Evolutionary conservation across 2,888 invertebrate genomes (phyloP).

Genomic region (Drosophila eohydei): DNA sequence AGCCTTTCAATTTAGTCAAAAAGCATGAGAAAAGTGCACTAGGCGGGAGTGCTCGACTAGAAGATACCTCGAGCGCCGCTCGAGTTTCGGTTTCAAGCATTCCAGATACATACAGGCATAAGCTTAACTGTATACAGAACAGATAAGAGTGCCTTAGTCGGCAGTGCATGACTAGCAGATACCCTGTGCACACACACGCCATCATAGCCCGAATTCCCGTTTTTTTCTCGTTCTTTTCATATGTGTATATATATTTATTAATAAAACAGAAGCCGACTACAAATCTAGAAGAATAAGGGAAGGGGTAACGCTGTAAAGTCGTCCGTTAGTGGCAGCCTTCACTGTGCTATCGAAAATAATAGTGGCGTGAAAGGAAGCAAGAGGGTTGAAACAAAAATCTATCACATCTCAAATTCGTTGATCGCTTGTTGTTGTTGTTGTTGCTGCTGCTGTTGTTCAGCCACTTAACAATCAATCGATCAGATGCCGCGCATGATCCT

Average conservation of each 20-base stretch:
- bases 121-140: too few relatives aligned
- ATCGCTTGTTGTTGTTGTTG: not conserved
- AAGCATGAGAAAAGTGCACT: too few relatives aligned
- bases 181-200: too few relatives aligned
- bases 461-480: constrained; percentile 59
- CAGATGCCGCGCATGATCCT: constrained; percentile 75
- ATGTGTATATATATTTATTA: constrained; percentile 6
- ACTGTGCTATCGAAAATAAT: constrained; percentile 3
- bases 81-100: too few relatives aligned
- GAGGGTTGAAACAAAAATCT: constrained; percentile 4
- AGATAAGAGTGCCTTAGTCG: too few relatives aligned
- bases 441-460: not conserved
- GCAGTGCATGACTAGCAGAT: too few relatives aligned
- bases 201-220: too few relatives aligned
- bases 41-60: too few relatives aligned
- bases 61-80: too few relatives aligned
- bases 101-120: too few relatives aligned
- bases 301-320: not conserved
- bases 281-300: not conserved
- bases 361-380: not conserved
- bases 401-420: constrained; percentile 44
- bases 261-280: constrained; percentile 6
- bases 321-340: not conserved
- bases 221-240: not conserved
- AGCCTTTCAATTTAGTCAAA: too few relatives aligned